phyloP scores from a whole-genome alignment of 2,888 invertebrate species.

The Gari tellinella region DNA sequence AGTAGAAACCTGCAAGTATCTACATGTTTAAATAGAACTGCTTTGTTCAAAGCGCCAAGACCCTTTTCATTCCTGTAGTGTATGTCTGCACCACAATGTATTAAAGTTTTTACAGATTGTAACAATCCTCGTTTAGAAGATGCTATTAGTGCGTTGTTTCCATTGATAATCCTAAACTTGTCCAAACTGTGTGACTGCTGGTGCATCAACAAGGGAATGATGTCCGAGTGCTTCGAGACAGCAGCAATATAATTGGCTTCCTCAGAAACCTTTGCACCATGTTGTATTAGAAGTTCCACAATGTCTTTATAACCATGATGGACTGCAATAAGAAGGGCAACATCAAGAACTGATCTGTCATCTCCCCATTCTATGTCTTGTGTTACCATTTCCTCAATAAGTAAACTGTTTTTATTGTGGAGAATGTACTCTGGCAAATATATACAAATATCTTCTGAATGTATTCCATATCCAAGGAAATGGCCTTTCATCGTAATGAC shows the following conservation, averaged over 20 bases:
- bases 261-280: constrained; percentile 21
- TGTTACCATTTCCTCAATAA: constrained; percentile 7
- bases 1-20: constrained; percentile 18
- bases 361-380: background rate
- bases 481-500: constrained; percentile 23
- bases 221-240: constrained; percentile 10
- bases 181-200: no score
- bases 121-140: constrained; percentile 26
- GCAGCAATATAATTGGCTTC: constrained; percentile 38
- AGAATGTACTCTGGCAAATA: constrained; percentile 12
- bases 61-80: constrained; percentile 4
- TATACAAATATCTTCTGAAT: background rate
- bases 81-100: background rate
- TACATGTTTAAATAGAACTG: constrained; percentile 19
- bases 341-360: no score
- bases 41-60: constrained; percentile 12
- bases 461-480: constrained; percentile 24
- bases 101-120: constrained; percentile 3
- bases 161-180: background rate
- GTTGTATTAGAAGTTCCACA: constrained; percentile 11
- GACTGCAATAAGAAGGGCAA: constrained; percentile 19
- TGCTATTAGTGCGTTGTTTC: constrained; percentile 32
- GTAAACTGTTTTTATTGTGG: background rate
- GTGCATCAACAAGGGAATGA: constrained; percentile 12
- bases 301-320: constrained; percentile 19